A percentile compares a stretch with the other conserved stretches of the same genome.
Conservation (phyloP, 2,888 invertebrate species). For the Lasioglossum leucozonium region DNA sequence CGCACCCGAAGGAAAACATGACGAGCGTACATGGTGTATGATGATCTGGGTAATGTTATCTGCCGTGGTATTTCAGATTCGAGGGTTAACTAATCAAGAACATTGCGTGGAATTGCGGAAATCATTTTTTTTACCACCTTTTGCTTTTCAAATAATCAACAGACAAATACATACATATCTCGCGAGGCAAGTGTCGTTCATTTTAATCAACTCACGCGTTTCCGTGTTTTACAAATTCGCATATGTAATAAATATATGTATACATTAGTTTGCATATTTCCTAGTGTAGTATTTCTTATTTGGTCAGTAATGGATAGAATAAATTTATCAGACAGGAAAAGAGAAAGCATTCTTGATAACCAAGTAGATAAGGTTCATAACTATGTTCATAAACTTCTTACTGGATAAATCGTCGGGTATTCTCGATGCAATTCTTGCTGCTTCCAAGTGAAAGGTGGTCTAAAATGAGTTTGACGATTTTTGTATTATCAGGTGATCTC, state of each 20-base stretch:
- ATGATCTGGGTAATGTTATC: not conserved
- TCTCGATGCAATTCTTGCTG: not conserved
- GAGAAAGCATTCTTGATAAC: not conserved
- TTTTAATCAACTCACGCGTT: not conserved
- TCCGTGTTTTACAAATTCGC: not conserved
- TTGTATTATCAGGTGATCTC: not conserved
- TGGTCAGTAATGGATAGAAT: not conserved
- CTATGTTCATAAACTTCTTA: not conserved
- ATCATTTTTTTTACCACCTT: not conserved
- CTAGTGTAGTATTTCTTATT: not conserved
- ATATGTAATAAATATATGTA: not conserved
- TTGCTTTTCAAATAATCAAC: not conserved
- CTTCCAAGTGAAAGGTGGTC: constrained; percentile 2
- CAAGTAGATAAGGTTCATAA: not conserved
- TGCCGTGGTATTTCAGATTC: not conserved
- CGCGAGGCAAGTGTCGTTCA: not conserved
- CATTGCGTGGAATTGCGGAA: not conserved
- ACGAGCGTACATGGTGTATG: not conserved
- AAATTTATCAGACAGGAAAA: not conserved
- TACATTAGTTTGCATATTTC: not conserved
- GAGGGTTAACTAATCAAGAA: not conserved
- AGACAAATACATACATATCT: not conserved
- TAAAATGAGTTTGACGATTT: not conserved
- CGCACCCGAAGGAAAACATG: constrained; percentile 4
- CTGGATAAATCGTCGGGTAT: not conserved